A percentile compares a stretch with the other conserved stretches of the same genome.
Evolutionary conservation across 30 jellyfish, hydroid and myxozoan genomes (phyloP).

Genomic region (Chrysaora quinquecirrha): DNA sequence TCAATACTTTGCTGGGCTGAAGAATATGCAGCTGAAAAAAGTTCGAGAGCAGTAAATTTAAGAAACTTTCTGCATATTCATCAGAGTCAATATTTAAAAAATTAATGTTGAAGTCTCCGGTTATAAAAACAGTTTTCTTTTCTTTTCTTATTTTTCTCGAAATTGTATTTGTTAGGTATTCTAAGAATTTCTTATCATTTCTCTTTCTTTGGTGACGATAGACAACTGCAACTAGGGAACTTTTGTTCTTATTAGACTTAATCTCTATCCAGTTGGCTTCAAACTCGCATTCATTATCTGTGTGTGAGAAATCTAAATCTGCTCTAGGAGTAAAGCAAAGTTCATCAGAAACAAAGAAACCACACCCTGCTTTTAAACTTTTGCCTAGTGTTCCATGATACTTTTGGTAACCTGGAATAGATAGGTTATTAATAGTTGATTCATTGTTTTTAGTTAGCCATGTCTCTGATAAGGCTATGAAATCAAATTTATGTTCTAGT

Average conservation of each 20-base stretch:
- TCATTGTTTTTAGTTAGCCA: conserved; percentile 38
- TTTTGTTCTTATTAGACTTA: conserved; percentile 10
- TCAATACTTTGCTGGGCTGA: conserved; percentile 32
- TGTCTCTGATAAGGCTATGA: conserved; percentile 53
- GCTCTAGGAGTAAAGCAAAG: conserved; percentile 29
- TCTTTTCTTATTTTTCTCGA: conserved; percentile 16
- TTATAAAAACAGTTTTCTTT: conserved; percentile 23
- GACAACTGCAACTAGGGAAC: conserved; percentile 25
- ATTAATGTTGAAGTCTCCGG: conserved; percentile 54
- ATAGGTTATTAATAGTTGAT: conserved; percentile 15
- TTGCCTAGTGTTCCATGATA: conserved; percentile 37
- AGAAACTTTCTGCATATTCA: conserved; percentile 41
- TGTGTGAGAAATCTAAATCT: conserved; percentile 29
- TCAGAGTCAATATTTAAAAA: conserved; percentile 34
- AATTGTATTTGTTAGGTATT: conserved; percentile 27
- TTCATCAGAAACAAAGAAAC: conserved; percentile 47
- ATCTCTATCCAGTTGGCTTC: conserved; percentile 49
- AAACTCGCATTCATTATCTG: conserved; percentile 21
- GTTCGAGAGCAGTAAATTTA: conserved; percentile 48
- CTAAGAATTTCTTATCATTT: conserved; percentile 23
- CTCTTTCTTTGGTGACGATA: conserved; percentile 49
- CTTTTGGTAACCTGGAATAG: conserved; percentile 56
- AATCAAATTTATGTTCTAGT: conserved; percentile 46
- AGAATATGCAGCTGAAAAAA: conserved; percentile 49
- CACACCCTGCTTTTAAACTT: conserved; percentile 61